Evolutionary conservation across 2,888 invertebrate genomes (phyloP), one percentile per base, ranked within the genome.

Genomic region (Diadegma fenestrale): DNA sequence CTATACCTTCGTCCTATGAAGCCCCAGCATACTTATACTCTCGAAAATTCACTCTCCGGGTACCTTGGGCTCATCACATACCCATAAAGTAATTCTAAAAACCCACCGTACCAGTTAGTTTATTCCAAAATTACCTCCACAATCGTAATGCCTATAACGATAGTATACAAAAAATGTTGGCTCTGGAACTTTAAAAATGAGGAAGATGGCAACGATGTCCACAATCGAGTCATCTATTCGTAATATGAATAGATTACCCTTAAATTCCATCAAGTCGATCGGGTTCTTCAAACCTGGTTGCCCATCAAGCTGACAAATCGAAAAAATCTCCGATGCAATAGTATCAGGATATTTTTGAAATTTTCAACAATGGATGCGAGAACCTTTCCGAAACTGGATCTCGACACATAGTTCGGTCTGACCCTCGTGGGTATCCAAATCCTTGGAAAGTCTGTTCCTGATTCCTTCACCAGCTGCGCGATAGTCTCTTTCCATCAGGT

Each of bases 381-480:
- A 22, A 22, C 7, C 45, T 45, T 14, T 66, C 45, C 2, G 45
- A 45, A 45, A 68, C 68, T 26, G 45, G 68, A 45, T 66, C 37
- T 22, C 41, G 14, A 45, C 22, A 41, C 43, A 68, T 17, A 30
- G 43, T 41, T 66, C 12, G 14, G 26, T 68, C 45, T 33, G 33
- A 45, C 68, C 68, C 68, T 45, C n/a, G n/a, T n/a, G 14, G 45
- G 43, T 22, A 66, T 66, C 41, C 66, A n/a, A 41, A 19, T 37
- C 43, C 30, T 30, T 68, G 45, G 5, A 43, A 30, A 68, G 45
- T 14, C 66, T 22, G 22, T 26, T 26, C 58, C 19, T 33, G 51
- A 71, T 71, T 30, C n/a, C 45, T 26, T 41, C 45, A 68, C 43
- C 68, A 45, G 68, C 68, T 68, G 58, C 58, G 58, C 14, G 68